A percentile compares a stretch with the other conserved stretches of the same genome.
These are phyloP conservation scores for Hypothenemus hampei DNA, from an alignment of 1,140 invertebrate species.

Conservation along the genomic window DNA sequence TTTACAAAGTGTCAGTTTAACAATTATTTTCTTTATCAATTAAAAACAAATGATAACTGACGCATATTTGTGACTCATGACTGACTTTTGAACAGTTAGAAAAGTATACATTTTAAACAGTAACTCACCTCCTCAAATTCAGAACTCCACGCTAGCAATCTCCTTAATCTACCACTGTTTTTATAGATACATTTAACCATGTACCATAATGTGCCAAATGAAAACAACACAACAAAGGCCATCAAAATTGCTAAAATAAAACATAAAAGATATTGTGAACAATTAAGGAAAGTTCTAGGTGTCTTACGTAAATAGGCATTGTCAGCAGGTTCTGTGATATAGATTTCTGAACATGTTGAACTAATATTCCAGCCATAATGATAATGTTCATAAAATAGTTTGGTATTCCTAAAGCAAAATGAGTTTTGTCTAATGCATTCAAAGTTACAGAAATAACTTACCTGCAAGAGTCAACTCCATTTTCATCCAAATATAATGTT, in stretches of 20 bases:
- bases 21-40: no score
- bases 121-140: slow-evolving; percentile 42
- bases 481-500: slow-evolving; percentile 40
- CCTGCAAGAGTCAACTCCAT: slow-evolving; percentile 29
- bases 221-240: slow-evolving; percentile 46
- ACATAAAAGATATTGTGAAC: neutral
- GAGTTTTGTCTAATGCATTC: slow-evolving; percentile 1
- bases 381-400: slow-evolving; percentile 49
- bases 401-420: slow-evolving; percentile 33
- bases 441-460: neutral
- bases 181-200: slow-evolving; percentile 46
- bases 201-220: slow-evolving; percentile 43
- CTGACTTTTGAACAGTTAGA: no score
- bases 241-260: slow-evolving; percentile 48
- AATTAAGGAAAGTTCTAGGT: slow-evolving; percentile 1
- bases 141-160: slow-evolving; percentile 32
- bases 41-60: no score
- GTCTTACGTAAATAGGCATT: slow-evolving; percentile 51
- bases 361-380: slow-evolving; percentile 53
- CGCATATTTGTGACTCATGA: no score
- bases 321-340: slow-evolving; percentile 45
- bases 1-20: no score
- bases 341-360: slow-evolving; percentile 43
- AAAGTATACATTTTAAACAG: no score
- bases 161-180: slow-evolving; percentile 37